These are phyloP conservation scores for Disparrhopalites patrizii DNA, from an alignment of 2,888 invertebrate genomes.

Conservation along the genomic window DNA sequence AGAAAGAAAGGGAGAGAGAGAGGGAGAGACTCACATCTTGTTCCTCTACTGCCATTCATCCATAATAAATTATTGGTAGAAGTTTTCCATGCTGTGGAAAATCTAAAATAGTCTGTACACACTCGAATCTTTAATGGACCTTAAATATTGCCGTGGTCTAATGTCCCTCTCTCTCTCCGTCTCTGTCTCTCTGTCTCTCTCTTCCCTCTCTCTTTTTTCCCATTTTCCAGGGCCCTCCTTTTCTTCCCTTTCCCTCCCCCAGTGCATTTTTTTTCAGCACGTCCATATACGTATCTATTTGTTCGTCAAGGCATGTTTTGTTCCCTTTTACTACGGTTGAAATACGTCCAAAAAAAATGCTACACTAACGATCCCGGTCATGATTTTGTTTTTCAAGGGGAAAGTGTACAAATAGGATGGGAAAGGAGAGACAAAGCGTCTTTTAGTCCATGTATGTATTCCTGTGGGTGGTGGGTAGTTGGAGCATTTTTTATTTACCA, in stretches of 20 bases:
- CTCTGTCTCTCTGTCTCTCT: too few species aligned
- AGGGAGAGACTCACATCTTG: slow-evolving; percentile 2
- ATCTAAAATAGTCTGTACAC: slow-evolving; percentile 30
- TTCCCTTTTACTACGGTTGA: too few species aligned
- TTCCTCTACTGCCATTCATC: slow-evolving; percentile 28
- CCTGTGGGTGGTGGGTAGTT: background rate
- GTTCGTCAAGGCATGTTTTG: too few species aligned
- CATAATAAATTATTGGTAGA: slow-evolving; percentile 34
- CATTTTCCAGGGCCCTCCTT: too few species aligned
- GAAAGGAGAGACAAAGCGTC: background rate
- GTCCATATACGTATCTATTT: too few species aligned
- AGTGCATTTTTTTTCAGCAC: too few species aligned
- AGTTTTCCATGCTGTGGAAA: slow-evolving; percentile 19
- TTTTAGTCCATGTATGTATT: background rate
- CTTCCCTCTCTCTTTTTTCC: too few species aligned
- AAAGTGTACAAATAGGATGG: background rate
- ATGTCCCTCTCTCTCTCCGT: background rate
- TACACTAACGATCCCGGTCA: too few species aligned
- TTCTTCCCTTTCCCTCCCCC: too few species aligned
- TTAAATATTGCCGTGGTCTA: background rate
- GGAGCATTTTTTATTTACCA: slow-evolving; percentile 6
- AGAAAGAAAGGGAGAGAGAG: too few species aligned
- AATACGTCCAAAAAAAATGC: too few species aligned
- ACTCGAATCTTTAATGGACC: slow-evolving; percentile 29
- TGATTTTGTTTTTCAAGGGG: background rate